These are phyloP conservation scores for Rousettus leschenaultii DNA, from an alignment of 2,113 vertebrate genomes.

Conservation along the genomic window DNA sequence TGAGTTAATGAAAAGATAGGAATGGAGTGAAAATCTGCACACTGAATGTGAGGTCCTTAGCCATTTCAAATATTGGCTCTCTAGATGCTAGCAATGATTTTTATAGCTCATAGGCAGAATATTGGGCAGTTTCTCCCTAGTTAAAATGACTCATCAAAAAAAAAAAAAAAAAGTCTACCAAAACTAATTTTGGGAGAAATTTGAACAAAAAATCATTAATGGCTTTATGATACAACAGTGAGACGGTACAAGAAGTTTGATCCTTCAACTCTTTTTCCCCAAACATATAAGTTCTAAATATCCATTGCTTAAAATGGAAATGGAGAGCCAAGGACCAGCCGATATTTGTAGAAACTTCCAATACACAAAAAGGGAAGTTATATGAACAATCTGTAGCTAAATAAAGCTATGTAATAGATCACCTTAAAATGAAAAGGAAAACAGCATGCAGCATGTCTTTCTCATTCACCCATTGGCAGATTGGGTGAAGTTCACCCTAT, in stretches of 20 bases:
- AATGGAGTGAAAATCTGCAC: not conserved
- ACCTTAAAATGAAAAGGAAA: not conserved
- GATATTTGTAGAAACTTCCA: not conserved
- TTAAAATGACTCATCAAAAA: not conserved
- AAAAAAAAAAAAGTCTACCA: not conserved
- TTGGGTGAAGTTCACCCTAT: not conserved
- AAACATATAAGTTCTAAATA: not conserved
- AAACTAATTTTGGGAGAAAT: not conserved
- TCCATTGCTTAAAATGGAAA: not conserved
- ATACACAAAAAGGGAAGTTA: not conserved
- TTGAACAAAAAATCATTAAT: not conserved
- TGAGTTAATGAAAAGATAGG: not conserved
- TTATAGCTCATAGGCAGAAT: not conserved
- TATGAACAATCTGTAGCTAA: not conserved
- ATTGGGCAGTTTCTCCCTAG: not conserved
- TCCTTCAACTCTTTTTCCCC: not conserved
- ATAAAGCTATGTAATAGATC: not conserved
- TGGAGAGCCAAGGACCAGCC: not conserved
- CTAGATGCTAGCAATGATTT: not conserved
- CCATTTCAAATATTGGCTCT: not conserved
- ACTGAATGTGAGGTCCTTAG: not conserved
- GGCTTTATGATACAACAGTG: not conserved
- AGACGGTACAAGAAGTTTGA: not conserved
- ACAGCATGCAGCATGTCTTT: not conserved
- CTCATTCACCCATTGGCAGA: not conserved